These are phyloP conservation scores for Endotricha flammealis DNA, from an alignment of 2,888 invertebrate species.

Conservation along the genomic window DNA sequence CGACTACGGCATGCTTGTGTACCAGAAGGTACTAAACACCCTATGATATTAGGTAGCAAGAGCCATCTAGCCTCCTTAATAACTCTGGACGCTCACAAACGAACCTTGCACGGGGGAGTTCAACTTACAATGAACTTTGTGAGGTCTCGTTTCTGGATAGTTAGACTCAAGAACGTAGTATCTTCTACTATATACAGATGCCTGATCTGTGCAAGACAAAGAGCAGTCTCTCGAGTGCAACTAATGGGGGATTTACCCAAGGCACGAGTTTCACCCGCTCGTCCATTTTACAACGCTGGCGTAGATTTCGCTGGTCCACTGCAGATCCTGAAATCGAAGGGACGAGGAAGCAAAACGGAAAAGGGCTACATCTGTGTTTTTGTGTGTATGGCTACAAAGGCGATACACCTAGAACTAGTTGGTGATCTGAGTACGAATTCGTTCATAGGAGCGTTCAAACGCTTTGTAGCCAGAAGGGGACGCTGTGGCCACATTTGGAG, in stretches of 20 bases:
- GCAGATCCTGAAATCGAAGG: slow-evolving; percentile 5
- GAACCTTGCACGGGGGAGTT: slow-evolving; percentile 8
- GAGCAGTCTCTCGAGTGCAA: not conserved
- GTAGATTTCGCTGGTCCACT: slow-evolving; percentile 18
- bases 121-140: slow-evolving; percentile 8
- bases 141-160: slow-evolving; percentile 3
- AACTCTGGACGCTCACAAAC: slow-evolving; percentile 4
- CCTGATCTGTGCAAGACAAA: not conserved
- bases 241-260: slow-evolving; percentile 1
- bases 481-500: slow-evolving; percentile 16
- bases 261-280: slow-evolving; percentile 9
- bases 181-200: slow-evolving; percentile 3
- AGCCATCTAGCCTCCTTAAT: not conserved
- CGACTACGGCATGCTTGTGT: not conserved
- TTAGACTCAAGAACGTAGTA: not conserved
- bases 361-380: too few relatives aligned
- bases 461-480: slow-evolving; percentile 19
- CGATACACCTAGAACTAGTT: slow-evolving; percentile 17
- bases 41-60: not conserved
- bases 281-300: slow-evolving; percentile 14
- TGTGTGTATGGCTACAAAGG: slow-evolving; percentile 18
- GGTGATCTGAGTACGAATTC: slow-evolving; percentile 14
- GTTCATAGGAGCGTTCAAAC: slow-evolving; percentile 17
- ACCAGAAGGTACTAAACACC: not conserved
- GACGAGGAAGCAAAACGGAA: slow-evolving; percentile 8